Evolutionary conservation across 2,888 invertebrate species (phyloP), one percentile per base, ranked within the genome.

Genomic region (Lepidocyrtinus sp.): DNA sequence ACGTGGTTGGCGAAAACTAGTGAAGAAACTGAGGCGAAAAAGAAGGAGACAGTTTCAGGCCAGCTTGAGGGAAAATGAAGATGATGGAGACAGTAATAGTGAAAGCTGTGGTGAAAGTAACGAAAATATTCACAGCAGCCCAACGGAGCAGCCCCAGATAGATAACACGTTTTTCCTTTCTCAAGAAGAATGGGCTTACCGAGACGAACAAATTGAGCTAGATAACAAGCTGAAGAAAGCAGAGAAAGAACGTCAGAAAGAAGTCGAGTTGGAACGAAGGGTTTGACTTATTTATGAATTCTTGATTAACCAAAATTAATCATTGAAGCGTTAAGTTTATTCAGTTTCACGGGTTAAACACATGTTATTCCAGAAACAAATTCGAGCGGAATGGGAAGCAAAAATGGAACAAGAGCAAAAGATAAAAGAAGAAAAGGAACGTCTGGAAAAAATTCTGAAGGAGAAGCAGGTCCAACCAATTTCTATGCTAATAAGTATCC

Each of bases 231-330:
- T 75, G 87, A 73, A 74, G 78, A 83, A 55, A 36, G 63, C 36
- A 82, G 80, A 82, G 26, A 70, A 67, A 17, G 81, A 85, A 17
- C 62, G 71, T 21, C 45, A 71, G 3, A 64, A 46, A 5, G 46
- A 68, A 59, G 62, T 71, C 27, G 64, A 89, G 89, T 88, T 88
- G 87, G 90, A 88, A 84, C 89, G 87, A 87, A 85, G 87, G 85
- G 87, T 87, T 73, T 25, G 72, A 15, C 25, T 50, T 27, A 45
- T 75, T 59, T 64, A 15, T 36, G 5, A 7, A 19, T 2, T 67
- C 46, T 63, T 72, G 17, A 75, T 75, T 81, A 82, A 79, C 75
- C 71, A n/a, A n/a, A n/a, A n/a, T n/a, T n/a, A n/a, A n/a, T n/a
- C n/a, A n/a, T n/a, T n/a, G n/a, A n/a, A n/a, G n/a, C n/a, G n/a